Conservation (phyloP, 2,888 invertebrate genomes). For the Macropis europaea region DNA sequence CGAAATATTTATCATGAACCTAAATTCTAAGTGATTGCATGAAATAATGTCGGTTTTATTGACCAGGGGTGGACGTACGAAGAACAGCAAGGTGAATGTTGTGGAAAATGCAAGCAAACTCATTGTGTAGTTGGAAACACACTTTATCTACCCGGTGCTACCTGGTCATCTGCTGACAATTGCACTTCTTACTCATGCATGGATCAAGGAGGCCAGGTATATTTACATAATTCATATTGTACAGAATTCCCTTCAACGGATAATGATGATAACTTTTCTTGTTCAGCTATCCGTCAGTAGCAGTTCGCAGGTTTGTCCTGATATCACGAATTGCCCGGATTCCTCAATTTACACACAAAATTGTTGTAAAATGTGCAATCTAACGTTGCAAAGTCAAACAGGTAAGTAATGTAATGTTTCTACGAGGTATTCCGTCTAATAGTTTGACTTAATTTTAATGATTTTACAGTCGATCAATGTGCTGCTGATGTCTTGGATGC, state of each 20-base stretch:
- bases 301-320: slow-evolving; percentile 83
- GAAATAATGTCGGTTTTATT: not conserved
- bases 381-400: slow-evolving; percentile 79
- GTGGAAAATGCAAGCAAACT: slow-evolving; percentile 84
- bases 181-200: slow-evolving; percentile 84
- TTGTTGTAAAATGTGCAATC: slow-evolving; percentile 86
- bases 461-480: slow-evolving; percentile 77
- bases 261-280: not conserved
- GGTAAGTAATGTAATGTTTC: slow-evolving; percentile 75
- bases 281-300: slow-evolving; percentile 49
- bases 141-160: slow-evolving; percentile 81
- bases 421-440: too few species aligned
- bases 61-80: slow-evolving; percentile 78
- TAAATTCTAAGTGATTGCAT: not conserved
- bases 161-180: slow-evolving; percentile 84
- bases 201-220: slow-evolving; percentile 58
- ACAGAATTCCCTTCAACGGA: too few species aligned
- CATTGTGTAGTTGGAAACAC: slow-evolving; percentile 82
- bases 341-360: slow-evolving; percentile 83
- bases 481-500: slow-evolving; percentile 81
- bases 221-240: not conserved
- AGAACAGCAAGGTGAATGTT: slow-evolving; percentile 80
- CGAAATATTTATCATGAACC: too few species aligned
- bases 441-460: too few species aligned
- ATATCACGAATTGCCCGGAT: slow-evolving; percentile 83